Base-by-base conservation (phyloP, 2,113 vertebrate genomes). In the Cephalophus harveyi region DNA sequence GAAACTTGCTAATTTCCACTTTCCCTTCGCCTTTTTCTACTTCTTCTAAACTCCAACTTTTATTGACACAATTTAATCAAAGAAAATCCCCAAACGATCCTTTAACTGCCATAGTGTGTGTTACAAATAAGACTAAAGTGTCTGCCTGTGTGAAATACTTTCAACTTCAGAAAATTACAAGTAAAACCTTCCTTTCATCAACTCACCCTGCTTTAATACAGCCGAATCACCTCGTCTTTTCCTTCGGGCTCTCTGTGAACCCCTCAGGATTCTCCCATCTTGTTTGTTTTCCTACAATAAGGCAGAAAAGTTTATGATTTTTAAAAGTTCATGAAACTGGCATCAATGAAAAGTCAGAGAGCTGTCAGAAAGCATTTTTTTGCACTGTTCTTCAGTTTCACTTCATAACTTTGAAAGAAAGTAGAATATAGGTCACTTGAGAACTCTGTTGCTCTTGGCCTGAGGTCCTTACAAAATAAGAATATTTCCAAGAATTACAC, bases 121-220 rank as follows among this genome's bases (percentile, higher is more conserved):
- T 30, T 71, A 40, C 19, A 40, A 55, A 50, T n/a, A 84, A 43
- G 52, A 64, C n/a, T 5, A 48, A 76, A 78, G 88, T 17, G 28
- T 91, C 12, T 46, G 50, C 60, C 6, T 43, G 33, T 11, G 19
- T 48, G 54, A 92, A 85, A 25, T 25, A 36, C 7, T 62, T 90
- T 50, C 74, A 85, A 16, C 59, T 84, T 83, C 48, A 50, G 50
- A 27, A 46, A 89, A n/a, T 52, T n/a, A 52, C 64, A 57, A 76
- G 43, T 5, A 83, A 57, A 78, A 15, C 4, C 7, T 87, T 67
- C 46, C 64, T 74, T 36, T 60, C 60, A 50, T 62, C 59, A 96
- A 98, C 99, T 99, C 98, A 99, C 99, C 98, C 98, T 99, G 99
- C 97, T 99, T 99, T 94, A 99, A 93, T 91, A 99, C 96, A 25